A percentile compares a stretch with the other conserved stretches of the same genome.
Evolutionary conservation across 2,113 vertebrate genomes (phyloP).

Genomic region (Thamnaconus septentrionalis): DNA sequence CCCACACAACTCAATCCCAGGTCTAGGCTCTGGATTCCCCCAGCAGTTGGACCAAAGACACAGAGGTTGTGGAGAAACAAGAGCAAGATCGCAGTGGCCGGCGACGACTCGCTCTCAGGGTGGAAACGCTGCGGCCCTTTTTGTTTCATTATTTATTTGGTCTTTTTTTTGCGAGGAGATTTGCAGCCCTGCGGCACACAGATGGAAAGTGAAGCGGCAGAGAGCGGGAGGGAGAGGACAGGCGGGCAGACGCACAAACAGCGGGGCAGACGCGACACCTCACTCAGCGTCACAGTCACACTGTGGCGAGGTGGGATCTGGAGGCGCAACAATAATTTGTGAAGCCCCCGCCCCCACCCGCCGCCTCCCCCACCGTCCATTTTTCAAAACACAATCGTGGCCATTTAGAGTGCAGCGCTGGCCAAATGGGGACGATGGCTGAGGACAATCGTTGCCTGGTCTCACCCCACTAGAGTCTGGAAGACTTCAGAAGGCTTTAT

Average conservation of each 20-base stretch:
- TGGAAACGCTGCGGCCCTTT: slow-evolving; percentile 74
- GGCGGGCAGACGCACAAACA: slow-evolving; percentile 57
- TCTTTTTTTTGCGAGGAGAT: slow-evolving; percentile 15
- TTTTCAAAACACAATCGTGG: too few relatives aligned
- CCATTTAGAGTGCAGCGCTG: too few relatives aligned
- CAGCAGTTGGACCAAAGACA: slow-evolving; percentile 77
- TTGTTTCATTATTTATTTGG: slow-evolving; percentile 60
- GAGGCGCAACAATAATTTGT: slow-evolving; percentile 26
- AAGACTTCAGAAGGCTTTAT: too few relatives aligned
- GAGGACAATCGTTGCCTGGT: too few relatives aligned
- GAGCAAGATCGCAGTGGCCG: slow-evolving; percentile 65
- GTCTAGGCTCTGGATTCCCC: slow-evolving; percentile 60
- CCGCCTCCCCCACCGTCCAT: too few relatives aligned
- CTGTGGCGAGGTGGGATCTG: slow-evolving; percentile 34
- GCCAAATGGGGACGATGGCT: too few relatives aligned
- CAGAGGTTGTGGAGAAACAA: slow-evolving; percentile 43
- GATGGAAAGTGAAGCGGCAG: slow-evolving; percentile 68
- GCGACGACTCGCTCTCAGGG: slow-evolving; percentile 65
- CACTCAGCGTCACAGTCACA: slow-evolving; percentile 54
- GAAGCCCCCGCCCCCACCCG: too few relatives aligned
- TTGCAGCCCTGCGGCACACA: slow-evolving; percentile 70
- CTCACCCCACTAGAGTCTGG: too few relatives aligned
- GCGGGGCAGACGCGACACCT: slow-evolving; percentile 63
- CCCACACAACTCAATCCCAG: background rate
- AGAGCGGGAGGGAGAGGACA: slow-evolving; percentile 46